Percentiles rank a stretch among this genome's conserved stretches.
phyloP scores from a whole-genome alignment of 2,797 vertebrate genomes.

The Pipistrellus nathusii region DNA sequence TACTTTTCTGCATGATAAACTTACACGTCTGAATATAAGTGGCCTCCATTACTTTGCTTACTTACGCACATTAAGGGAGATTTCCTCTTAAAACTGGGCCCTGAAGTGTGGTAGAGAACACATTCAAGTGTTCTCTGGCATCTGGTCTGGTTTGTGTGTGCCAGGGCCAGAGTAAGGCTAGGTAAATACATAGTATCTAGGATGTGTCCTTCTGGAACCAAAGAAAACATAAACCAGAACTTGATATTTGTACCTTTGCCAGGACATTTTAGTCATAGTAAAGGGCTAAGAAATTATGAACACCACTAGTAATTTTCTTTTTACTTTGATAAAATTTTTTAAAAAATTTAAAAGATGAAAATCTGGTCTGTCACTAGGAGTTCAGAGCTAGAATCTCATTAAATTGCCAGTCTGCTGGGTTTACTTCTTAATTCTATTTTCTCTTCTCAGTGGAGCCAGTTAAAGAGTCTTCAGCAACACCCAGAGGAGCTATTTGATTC shows the following conservation, averaged over 20 bases:
- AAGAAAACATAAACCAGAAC: neutral
- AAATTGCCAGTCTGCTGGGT: neutral
- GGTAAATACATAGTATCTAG: neutral
- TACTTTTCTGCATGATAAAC: constrained; percentile 61
- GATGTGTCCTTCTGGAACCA: neutral
- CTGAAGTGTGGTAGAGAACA: neutral
- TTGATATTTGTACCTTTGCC: neutral
- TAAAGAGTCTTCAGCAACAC: neutral
- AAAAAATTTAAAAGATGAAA: neutral
- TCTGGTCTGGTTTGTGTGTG: neutral
- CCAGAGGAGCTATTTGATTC: neutral
- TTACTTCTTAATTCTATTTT: constrained; percentile 18
- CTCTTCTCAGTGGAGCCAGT: neutral
- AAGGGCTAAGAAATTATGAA: neutral
- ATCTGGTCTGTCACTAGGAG: neutral
- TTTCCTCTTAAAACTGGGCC: constrained; percentile 6
- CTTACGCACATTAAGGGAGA: neutral
- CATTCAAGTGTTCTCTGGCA: neutral
- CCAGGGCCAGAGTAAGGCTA: neutral
- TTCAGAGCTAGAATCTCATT: constrained; percentile 26
- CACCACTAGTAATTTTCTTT: constrained; percentile 8
- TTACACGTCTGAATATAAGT: neutral
- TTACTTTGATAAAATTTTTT: neutral
- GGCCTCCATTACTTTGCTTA: constrained; percentile 53
- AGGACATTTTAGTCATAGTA: neutral